Percentiles rank a stretch among this genome's conserved stretches.
These are phyloP conservation scores for Acleris holmiana DNA, from an alignment of 2,888 invertebrate species.

Conservation along the genomic window DNA sequence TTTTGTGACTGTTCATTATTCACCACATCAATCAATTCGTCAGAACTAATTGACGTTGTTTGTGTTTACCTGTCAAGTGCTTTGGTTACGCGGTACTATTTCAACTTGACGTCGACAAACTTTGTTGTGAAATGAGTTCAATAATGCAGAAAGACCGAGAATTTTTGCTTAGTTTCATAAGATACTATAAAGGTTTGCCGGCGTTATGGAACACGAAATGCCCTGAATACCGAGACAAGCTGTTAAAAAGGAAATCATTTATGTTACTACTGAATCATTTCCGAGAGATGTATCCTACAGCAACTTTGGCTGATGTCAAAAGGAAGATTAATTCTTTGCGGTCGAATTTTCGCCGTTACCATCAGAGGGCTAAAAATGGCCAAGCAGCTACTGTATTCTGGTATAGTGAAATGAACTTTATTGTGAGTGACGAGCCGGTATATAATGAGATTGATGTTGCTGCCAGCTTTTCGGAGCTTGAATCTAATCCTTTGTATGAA, in stretches of 20 bases:
- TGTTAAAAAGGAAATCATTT: not conserved
- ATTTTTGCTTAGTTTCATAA: slow-evolving; percentile 1
- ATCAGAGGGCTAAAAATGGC: not conserved
- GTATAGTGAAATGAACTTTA: slow-evolving; percentile 19
- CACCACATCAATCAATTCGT: not conserved
- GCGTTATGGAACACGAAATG: slow-evolving; percentile 16
- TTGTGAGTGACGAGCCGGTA: not conserved
- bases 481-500: slow-evolving; percentile 1
- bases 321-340: slow-evolving; percentile 13
- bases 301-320: slow-evolving; percentile 9
- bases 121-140: slow-evolving; percentile 4
- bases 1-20: slow-evolving; percentile 5
- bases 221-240: not conserved
- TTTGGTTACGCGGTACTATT: no score
- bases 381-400: slow-evolving; percentile 4
- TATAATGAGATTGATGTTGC: slow-evolving; percentile 11
- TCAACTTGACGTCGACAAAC: not conserved
- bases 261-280: slow-evolving; percentile 16
- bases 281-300: slow-evolving; percentile 3
- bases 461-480: not conserved
- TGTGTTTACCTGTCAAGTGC: not conserved
- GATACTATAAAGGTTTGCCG: slow-evolving; percentile 12
- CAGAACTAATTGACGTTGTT: slow-evolving; percentile 2
- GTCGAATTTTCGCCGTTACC: not conserved
- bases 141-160: slow-evolving; percentile 1